A percentile compares a stretch with the other conserved stretches of the same genome.
phyloP scores from a whole-genome alignment of 2,888 invertebrate species.

The Axea sp. region DNA sequence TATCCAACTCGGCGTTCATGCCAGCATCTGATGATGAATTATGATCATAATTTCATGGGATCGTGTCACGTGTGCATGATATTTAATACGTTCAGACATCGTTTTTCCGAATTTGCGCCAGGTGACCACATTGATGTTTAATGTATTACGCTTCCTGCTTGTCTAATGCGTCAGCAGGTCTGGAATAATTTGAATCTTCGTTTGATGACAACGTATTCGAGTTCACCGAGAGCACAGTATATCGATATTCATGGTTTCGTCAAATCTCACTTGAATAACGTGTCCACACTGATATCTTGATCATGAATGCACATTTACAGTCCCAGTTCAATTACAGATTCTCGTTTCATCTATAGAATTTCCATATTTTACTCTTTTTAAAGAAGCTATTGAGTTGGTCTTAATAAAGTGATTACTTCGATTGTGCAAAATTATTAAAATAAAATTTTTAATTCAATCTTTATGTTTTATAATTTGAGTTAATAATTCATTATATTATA shows the following conservation, averaged over 20 bases:
- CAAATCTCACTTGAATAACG: slow-evolving; percentile 33
- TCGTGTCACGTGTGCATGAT: slow-evolving; percentile 3
- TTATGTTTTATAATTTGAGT: too few species aligned
- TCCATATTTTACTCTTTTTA: slow-evolving; percentile 10
- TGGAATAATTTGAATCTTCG: slow-evolving; percentile 31
- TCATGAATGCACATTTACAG: slow-evolving; percentile 29
- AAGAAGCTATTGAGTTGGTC: too few species aligned
- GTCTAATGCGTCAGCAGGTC: slow-evolving; percentile 33
- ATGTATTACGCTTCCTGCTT: slow-evolving; percentile 21
- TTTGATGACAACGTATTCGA: slow-evolving; percentile 27
- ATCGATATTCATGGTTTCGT: slow-evolving; percentile 38
- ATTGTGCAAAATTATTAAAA: too few species aligned
- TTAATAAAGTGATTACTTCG: too few species aligned
- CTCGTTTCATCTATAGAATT: slow-evolving; percentile 3
- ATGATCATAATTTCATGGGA: too few species aligned
- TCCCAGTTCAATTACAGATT: slow-evolving; percentile 3
- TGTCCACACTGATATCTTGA: slow-evolving; percentile 15
- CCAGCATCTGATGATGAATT: too few species aligned
- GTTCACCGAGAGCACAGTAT: neutral
- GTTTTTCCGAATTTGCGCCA: slow-evolving; percentile 9
- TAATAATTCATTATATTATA: too few species aligned
- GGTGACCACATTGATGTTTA: slow-evolving; percentile 21
- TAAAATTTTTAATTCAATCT: too few species aligned
- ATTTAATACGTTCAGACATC: slow-evolving; percentile 5
- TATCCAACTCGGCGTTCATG: slow-evolving; percentile 1